These are phyloP conservation scores for Oenanthe melanoleuca DNA, from an alignment of 2,113 vertebrate genomes.

Conservation along the genomic window DNA sequence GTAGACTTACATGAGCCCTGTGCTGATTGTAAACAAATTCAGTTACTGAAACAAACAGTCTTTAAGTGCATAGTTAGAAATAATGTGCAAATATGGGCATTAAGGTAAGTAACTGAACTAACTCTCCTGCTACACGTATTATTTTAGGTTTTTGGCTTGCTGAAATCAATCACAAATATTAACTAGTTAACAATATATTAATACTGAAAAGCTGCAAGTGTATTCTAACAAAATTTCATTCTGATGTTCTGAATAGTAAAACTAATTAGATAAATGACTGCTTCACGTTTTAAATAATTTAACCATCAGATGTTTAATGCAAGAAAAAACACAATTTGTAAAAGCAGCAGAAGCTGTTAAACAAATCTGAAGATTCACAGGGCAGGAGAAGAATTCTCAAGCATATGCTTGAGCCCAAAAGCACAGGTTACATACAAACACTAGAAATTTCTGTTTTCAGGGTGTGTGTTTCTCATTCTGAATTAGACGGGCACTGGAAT, in stretches of 20 bases:
- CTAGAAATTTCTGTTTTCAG: background rate
- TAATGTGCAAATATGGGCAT: constrained; percentile 70
- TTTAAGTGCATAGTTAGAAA: constrained; percentile 78
- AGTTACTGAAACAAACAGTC: constrained; percentile 47
- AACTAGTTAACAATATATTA: constrained; percentile 16
- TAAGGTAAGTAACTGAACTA: constrained; percentile 52
- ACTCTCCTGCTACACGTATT: background rate
- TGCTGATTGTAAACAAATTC: constrained; percentile 25
- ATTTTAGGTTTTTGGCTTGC: constrained; percentile 56
- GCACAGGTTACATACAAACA: constrained; percentile 42
- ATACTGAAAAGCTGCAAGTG: constrained; percentile 35
- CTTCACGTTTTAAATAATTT: constrained; percentile 38
- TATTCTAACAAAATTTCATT: constrained; percentile 8
- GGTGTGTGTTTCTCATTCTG: constrained; percentile 44
- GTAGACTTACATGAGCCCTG: background rate
- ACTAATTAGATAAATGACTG: constrained; percentile 57
- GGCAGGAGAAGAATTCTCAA: constrained; percentile 45
- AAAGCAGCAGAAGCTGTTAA: constrained; percentile 24
- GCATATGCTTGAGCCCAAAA: constrained; percentile 36
- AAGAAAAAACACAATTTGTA: constrained; percentile 58
- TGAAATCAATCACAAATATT: constrained; percentile 39
- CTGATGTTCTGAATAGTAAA: constrained; percentile 41
- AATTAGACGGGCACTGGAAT: constrained; percentile 67
- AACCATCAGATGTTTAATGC: constrained; percentile 61
- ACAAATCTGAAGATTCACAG: constrained; percentile 13